Evolutionary conservation across 2,888 invertebrate genomes (phyloP), one percentile per base, ranked within the genome.

Genomic region (Epinotia nisella): DNA sequence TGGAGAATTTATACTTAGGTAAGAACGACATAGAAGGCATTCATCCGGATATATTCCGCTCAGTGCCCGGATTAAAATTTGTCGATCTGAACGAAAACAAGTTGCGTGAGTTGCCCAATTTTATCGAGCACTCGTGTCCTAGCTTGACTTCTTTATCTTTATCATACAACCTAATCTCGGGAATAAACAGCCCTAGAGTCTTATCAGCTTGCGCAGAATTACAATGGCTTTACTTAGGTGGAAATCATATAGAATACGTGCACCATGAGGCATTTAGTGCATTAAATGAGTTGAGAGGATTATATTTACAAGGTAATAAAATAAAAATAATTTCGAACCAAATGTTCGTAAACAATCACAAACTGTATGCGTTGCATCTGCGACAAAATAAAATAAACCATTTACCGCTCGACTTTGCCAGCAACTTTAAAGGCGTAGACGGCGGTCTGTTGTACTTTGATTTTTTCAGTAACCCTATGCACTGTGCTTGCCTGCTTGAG

Each of bases 401-500:
- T 21, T n/a, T 58, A 9, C 58, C 58, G 15, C 15, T 13, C 3
- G 29, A 58, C 29, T 58, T 58, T 11, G 58, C 4, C 13, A n/a
- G 5, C 29, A n/a, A 29, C 15, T 2, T 24, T 7, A 58, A 29
- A 29, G 7, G 4, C 13, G 29, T n/a, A 29, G 29, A n/a, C 7
- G 29, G 1, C 29, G 15, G n/a, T 5, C 5, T 58, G n/a, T 0
- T 24, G 1, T 15, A 9, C 5, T 58, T 58, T 5, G 4, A 29
- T n/a, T 24, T 58, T n/a, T 3, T 11, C 1, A 11, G 21, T 10
- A 55, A 55, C 24, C 21, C 55, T 19, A 19, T 1, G 21, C 55
- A 21, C 55, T 55, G 55, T 21, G 55, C 55, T 11, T 55, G 55
- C 21, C 13, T 55, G 55, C 55, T 55, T 11, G 55, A 55, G 24